Evolutionary conservation across 2,113 vertebrate genomes (phyloP).

Genomic region (Odocoileus virginianus): DNA sequence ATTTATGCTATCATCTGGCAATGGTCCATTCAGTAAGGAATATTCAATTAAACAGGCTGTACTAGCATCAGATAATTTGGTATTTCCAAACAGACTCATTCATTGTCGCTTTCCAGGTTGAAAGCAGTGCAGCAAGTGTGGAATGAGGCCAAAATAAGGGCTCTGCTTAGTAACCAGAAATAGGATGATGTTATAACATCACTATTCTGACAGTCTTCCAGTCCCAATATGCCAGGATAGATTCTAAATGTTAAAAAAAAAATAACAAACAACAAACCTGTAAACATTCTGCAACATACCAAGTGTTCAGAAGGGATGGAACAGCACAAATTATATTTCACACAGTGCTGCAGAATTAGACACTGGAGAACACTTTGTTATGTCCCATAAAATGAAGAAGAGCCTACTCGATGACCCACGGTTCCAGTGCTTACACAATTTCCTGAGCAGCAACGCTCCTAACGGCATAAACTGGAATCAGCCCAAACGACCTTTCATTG

Average conservation of each 20-base stretch:
- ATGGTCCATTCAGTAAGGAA: not conserved
- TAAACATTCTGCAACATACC: not conserved
- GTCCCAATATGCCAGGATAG: not conserved
- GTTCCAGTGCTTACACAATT: not conserved
- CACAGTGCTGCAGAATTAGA: not conserved
- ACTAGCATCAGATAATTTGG: constrained; percentile 11
- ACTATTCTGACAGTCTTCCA: not conserved
- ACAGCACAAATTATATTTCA: not conserved
- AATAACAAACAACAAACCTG: not conserved
- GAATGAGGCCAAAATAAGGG: not conserved
- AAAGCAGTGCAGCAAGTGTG: not conserved
- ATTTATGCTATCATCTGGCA: not conserved
- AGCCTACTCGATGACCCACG: not conserved
- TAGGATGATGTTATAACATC: not conserved
- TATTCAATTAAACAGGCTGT: not conserved
- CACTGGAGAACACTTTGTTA: not conserved
- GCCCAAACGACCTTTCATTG: not conserved
- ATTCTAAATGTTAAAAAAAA: not conserved
- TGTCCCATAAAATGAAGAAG: not conserved
- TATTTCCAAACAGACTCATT: not conserved
- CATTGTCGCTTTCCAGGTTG: not conserved
- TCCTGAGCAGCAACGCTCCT: not conserved
- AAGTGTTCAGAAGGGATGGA: not conserved
- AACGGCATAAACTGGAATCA: not conserved
- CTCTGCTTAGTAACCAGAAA: not conserved